Base-by-base conservation (phyloP, 2,797 vertebrate genomes). In the Phrynocephalus vlangalii region DNA sequence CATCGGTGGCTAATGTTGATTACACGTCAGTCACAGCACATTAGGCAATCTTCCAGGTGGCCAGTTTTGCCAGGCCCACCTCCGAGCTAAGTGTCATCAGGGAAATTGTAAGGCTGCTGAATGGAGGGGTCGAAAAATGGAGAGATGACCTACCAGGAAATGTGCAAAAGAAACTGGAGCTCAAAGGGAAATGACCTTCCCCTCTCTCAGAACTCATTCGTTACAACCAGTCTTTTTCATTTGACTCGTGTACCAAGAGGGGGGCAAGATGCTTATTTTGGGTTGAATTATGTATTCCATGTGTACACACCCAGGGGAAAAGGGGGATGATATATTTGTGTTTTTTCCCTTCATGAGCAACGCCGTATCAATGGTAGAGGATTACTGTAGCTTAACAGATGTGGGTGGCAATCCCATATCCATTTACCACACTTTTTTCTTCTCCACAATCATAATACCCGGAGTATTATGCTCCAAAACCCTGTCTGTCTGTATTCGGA, bases 41-140 rank as follows among this genome's bases (percentile, higher is more conserved):
- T 93, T 95, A 95, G 95, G 94, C 95, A 94, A 92, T 93, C 94
- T 96, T 96, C 94, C 93, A 95, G 95, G 89, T 80, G 93, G 91
- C 92, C 92, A 94, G 92, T 84, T 95, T 93, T 93, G 66, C 82
- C 85, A 89, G 88, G 90, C 88, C 92, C 88, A 89, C 88, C 91
- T 92, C 90, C 84, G 26, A 94, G 94, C 87, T 75, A 90, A 94
- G 91, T 92, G 87, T 92, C 94, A 89, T 38, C 87, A 79, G 93
- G 83, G 87, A 93, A 92, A 87, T 85, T 92, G 91, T 60, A 79
- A 89, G 86, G 52, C 80, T 7, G 2, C 72, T 70, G 90, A 86
- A 92, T 87, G 84, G 90, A 89, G 48, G 82, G 84, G 73, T 75
- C 79, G 71, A n/a, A 63, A 88, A 28, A 85, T 72, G 83, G 73